phyloP scores from a whole-genome alignment of 35 echinoderm and acorn worm genomes.

The Stichopus chloronotus region DNA sequence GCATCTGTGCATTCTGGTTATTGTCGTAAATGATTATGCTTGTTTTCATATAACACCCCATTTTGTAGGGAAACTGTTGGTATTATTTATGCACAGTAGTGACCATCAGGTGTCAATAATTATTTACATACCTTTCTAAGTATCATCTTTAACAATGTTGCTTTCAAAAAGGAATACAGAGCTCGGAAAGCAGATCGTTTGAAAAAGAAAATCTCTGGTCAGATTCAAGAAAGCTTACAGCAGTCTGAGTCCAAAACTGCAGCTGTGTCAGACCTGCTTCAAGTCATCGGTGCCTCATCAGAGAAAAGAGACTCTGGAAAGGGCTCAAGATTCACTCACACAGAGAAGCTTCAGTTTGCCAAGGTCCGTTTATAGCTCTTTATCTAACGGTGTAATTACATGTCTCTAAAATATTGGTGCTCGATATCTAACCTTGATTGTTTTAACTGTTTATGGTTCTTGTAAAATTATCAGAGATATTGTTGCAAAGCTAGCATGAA shows the following conservation, averaged over 20 bases:
- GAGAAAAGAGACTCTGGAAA: conserved; percentile 67
- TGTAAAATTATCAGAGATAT: background rate
- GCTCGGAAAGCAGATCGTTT: conserved; percentile 82
- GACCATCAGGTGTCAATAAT: too few relatives aligned
- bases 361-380: conserved; percentile 61
- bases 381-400: background rate
- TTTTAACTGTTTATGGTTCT: background rate
- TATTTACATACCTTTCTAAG: too few relatives aligned
- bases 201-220: conserved; percentile 80
- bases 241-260: conserved; percentile 64
- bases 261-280: conserved; percentile 72
- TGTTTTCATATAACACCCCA: too few relatives aligned
- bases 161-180: conserved; percentile 75
- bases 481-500: background rate
- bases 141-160: background rate
- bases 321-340: conserved; percentile 92
- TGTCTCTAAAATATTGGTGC: too few relatives aligned
- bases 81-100: too few relatives aligned
- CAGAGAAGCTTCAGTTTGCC: conserved; percentile 94
- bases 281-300: conserved; percentile 67
- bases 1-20: too few relatives aligned
- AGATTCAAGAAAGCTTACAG: conserved; percentile 76
- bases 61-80: too few relatives aligned
- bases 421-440: background rate
- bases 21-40: too few relatives aligned